Evolutionary conservation across 2,797 vertebrate genomes (phyloP).

Genomic region (Scolopax bukidnonensis): DNA sequence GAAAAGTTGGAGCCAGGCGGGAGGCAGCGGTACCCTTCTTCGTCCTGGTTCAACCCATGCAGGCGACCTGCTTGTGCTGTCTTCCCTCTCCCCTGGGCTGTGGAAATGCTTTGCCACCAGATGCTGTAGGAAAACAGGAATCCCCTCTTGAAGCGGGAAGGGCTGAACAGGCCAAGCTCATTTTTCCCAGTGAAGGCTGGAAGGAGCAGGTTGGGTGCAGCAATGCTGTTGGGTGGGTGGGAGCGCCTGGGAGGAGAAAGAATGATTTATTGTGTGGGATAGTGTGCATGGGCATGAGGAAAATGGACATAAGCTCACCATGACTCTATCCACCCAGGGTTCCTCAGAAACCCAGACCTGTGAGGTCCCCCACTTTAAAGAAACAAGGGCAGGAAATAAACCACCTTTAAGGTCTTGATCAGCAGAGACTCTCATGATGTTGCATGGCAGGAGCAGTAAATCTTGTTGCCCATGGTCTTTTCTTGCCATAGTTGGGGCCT

Average conservation of each 20-base stretch:
- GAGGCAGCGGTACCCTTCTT: neutral
- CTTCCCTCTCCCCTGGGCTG: neutral
- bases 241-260: neutral
- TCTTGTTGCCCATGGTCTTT: neutral
- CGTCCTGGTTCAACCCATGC: accelerated
- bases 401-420: neutral
- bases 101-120: neutral
- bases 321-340: neutral
- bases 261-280: neutral
- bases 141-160: accelerated
- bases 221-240: accelerated
- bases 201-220: neutral
- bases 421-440: accelerated
- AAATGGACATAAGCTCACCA: neutral
- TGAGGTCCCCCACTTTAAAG: accelerated
- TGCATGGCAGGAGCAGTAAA: neutral
- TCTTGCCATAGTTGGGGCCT: neutral
- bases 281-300: neutral
- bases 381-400: neutral
- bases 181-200: neutral
- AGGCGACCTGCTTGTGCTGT: accelerated
- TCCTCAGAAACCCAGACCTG: neutral
- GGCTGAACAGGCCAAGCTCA: accelerated
- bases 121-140: neutral
- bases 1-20: neutral